phyloP scores from a whole-genome alignment of 2,113 vertebrate genomes.

The Brevimyrus niger region DNA sequence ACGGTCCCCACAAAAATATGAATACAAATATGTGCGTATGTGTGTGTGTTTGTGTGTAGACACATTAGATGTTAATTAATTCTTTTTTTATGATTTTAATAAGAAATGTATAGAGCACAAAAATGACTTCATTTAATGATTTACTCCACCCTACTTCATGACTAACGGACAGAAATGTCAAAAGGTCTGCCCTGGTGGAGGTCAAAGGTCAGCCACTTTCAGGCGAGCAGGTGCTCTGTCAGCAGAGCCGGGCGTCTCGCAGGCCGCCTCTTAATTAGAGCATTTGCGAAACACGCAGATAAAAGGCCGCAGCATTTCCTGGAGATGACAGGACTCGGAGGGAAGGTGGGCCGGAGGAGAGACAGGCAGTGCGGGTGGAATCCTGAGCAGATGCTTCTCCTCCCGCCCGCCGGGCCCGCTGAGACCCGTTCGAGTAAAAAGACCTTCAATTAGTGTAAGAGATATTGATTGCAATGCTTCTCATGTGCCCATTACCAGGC shows the following conservation, averaged over 20 bases:
- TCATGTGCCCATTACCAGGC: constrained; percentile 55
- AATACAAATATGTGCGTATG: not conserved
- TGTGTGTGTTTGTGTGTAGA: not conserved
- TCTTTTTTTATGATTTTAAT: not conserved
- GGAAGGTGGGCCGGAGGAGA: not conserved
- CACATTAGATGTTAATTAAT: not conserved
- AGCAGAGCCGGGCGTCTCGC: not conserved
- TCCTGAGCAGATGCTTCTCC: constrained; percentile 37
- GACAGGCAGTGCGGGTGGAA: not conserved
- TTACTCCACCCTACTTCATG: not conserved
- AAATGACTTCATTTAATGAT: not conserved
- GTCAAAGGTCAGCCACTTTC: not conserved
- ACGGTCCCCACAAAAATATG: not conserved
- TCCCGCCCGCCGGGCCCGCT: constrained; percentile 43
- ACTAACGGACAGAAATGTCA: not conserved
- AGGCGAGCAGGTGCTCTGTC: not conserved
- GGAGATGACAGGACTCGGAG: constrained; percentile 4
- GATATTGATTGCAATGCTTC: constrained; percentile 68
- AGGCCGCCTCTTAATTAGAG: not conserved
- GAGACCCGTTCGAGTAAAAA: constrained; percentile 61
- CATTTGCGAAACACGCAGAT: not conserved
- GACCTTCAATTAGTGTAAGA: constrained; percentile 65
- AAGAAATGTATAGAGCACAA: not conserved
- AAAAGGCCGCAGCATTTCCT: constrained; percentile 9
- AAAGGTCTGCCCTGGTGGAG: not conserved